A percentile compares a stretch with the other conserved stretches of the same genome.
Conservation (phyloP, 2,797 vertebrate genomes). For the Melanotaenia parkinsoni region DNA sequence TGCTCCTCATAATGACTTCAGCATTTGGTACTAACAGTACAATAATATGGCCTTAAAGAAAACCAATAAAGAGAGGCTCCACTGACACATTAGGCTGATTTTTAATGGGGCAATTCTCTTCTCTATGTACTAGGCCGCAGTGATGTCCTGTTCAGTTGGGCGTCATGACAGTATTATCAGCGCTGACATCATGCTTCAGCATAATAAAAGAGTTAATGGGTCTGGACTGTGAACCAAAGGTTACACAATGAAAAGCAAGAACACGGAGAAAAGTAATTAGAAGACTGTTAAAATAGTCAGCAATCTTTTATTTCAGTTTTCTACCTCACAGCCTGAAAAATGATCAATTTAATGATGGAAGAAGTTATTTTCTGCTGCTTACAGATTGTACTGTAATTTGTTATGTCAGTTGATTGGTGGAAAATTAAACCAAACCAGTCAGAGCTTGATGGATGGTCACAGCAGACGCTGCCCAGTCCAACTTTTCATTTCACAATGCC, state of each 20-base stretch:
- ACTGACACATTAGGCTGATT: conserved; percentile 13
- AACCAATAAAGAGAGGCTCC: conserved; percentile 19
- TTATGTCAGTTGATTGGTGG: conserved; percentile 43
- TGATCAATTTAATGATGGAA: conserved; percentile 16
- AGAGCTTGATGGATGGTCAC: conserved; percentile 53
- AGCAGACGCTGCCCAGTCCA: conserved; percentile 18
- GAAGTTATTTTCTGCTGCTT: conserved; percentile 44
- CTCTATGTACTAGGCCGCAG: conserved; percentile 5
- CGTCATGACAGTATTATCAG: conserved; percentile 17
- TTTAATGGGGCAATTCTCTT: conserved; percentile 7
- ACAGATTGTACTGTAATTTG: conserved; percentile 48
- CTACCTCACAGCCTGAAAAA: conserved; percentile 24
- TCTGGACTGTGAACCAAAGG: conserved; percentile 19
- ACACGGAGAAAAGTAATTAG: conserved; percentile 15
- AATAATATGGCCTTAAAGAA: not conserved
- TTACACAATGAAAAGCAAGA: conserved; percentile 8
- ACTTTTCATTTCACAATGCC: conserved; percentile 25
- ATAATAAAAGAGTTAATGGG: conserved; percentile 23
- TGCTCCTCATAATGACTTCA: conserved; percentile 7
- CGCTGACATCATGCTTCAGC: conserved; percentile 24
- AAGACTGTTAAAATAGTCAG: conserved; percentile 26
- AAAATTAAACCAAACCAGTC: conserved; percentile 40
- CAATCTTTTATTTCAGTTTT: conserved; percentile 27
- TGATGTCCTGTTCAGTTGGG: conserved; percentile 5
- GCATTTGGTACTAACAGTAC: not conserved